A percentile compares a stretch with the other conserved stretches of the same genome.
phyloP scores from a whole-genome alignment of 2,113 vertebrate species.

The Chloropsis cyanopogon region DNA sequence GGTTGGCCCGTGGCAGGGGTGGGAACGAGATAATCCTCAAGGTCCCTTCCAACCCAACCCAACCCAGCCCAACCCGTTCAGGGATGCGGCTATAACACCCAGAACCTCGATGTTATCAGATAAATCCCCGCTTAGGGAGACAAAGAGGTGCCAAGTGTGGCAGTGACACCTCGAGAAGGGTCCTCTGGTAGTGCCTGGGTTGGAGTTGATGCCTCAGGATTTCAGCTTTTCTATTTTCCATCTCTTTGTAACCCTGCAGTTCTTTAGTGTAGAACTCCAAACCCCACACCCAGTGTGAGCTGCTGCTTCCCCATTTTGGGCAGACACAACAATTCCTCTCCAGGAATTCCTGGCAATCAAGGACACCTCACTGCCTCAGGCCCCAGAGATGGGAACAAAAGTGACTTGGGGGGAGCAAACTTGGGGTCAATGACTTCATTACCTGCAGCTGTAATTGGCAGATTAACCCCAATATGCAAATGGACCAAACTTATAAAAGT shows the following conservation, averaged over 20 bases:
- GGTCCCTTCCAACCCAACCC: not conserved
- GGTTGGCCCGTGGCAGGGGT: not conserved
- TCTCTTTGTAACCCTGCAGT: accelerated
- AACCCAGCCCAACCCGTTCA: not conserved
- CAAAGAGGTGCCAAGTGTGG: not conserved
- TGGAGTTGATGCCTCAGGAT: too few species aligned
- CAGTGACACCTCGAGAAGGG: not conserved
- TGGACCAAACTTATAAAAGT: not conserved
- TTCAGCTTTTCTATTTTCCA: not conserved
- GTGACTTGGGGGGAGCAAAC: not conserved
- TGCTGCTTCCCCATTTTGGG: not conserved
- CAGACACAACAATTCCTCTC: not conserved
- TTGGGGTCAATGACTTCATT: not conserved
- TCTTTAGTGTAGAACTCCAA: not conserved
- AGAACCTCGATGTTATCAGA: not conserved
- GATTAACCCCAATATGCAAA: not conserved
- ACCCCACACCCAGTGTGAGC: not conserved
- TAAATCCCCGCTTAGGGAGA: not conserved
- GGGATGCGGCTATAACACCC: accelerated
- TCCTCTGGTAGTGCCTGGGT: not conserved
- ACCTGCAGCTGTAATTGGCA: accelerated
- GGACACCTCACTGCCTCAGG: not conserved
- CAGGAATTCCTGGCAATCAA: not conserved
- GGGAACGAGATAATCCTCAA: not conserved
- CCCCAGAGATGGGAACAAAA: not conserved